Percentiles rank a stretch among this genome's conserved stretches.
phyloP scores from a whole-genome alignment of 2,113 vertebrate genomes.

The Asarcornis scutulata region DNA sequence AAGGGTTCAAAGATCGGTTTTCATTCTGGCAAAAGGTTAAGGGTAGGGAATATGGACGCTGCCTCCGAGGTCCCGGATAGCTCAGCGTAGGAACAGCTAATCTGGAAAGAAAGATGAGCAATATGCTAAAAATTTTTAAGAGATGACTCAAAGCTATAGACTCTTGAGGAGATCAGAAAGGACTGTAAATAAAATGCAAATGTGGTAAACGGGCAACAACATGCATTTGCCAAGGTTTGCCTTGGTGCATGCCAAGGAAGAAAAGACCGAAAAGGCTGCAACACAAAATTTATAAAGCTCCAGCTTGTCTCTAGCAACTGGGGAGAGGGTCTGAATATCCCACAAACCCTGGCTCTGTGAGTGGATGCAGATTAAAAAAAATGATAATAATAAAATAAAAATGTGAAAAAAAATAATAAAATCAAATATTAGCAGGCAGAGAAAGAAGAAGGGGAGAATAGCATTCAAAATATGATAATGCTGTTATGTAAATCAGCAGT shows the following conservation, averaged over 20 bases:
- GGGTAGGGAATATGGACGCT: neutral
- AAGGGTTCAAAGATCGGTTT: constrained; percentile 13
- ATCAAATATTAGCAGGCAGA: constrained; percentile 45
- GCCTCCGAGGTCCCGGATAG: neutral
- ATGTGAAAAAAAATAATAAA: neutral
- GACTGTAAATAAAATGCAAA: neutral
- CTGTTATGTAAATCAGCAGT: constrained; percentile 62
- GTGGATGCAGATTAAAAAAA: constrained; percentile 18
- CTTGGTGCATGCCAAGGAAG: neutral
- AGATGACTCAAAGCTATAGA: constrained; percentile 24
- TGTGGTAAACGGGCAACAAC: neutral
- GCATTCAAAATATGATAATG: constrained; percentile 69
- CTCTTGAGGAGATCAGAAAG: neutral
- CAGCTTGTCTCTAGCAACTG: neutral
- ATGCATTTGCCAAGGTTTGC: neutral
- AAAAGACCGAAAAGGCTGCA: neutral
- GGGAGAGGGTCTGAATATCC: neutral
- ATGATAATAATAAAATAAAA: neutral
- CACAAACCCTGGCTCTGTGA: neutral
- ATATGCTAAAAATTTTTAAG: constrained; percentile 5
- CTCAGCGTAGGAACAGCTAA: neutral
- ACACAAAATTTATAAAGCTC: neutral
- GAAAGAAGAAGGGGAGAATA: constrained; percentile 25
- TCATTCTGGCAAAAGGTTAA: constrained; percentile 29
- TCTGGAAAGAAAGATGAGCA: constrained; percentile 31